Evolutionary conservation across 2,113 vertebrate genomes (phyloP), one percentile per base, ranked within the genome.

Genomic region (Gambusia affinis): DNA sequence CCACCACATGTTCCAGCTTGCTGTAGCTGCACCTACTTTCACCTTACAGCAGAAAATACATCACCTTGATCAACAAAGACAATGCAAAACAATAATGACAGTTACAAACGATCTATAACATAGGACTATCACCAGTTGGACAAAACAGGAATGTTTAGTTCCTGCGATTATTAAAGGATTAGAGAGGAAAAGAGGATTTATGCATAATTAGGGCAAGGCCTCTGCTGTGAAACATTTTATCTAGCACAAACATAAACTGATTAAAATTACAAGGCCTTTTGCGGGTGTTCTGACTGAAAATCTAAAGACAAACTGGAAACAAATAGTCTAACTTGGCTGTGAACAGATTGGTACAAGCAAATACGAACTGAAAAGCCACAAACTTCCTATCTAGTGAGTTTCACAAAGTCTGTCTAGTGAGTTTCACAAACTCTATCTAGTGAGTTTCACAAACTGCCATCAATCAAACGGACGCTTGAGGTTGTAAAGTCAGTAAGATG

Each of bases 1-100:
- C 68, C 75, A 79, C n/a, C 65, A 42, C 92, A 79, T 86, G 92
- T 90, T 79, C 31, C 66, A 84, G 82, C 91, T 83, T 86, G 91
- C 80, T 71, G 33, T 1, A 62, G 54, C 8, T 76, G 67, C n/a
- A 79, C 33, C 35, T 10, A 69, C 80, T 84, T 87, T 83, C 73
- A 71, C 81, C 62, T 54, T 30, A 33, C 51, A 69, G 67, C 57
- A 5, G 7, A 73, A 44, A 61, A 75, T 63, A 29, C 24, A 22
- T 47, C n/a, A 42, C 39, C 33, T 57, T 57, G 19, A 69, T 29
- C 19, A 12, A 24, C 3, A 66, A 39, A 42, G 17, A 31, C 29
- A 31, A 14, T 4, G 19, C 24, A n/a, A n/a, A 57, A 35, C 8
- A 12, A 19, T 8, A 67, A 29, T 2, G n/a, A 22, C 27, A 29